phyloP scores from a whole-genome alignment of 2,113 vertebrate species.

The Ascaphus truei region DNA sequence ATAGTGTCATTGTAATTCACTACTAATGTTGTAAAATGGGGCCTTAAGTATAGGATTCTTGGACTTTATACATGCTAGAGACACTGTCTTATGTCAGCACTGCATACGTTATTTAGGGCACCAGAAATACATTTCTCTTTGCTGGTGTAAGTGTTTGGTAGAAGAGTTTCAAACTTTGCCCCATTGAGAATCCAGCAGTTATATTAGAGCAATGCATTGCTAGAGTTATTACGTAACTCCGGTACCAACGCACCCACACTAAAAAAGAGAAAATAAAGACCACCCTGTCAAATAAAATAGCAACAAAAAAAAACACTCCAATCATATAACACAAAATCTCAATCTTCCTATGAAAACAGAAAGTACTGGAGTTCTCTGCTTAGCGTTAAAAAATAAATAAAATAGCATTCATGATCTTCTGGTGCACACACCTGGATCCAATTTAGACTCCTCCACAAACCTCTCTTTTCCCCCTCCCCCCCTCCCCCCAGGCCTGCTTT shows the following conservation, averaged over 20 bases:
- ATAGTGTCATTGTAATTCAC: too few species aligned
- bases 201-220: neutral
- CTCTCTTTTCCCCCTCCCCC: neutral
- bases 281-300: neutral
- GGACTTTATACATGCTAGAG: too few species aligned
- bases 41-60: too few species aligned
- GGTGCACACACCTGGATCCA: neutral
- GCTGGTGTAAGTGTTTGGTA: conserved; percentile 31
- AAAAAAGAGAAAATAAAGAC: conserved; percentile 1
- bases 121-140: neutral
- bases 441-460: too few species aligned
- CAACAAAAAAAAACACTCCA: conserved; percentile 8
- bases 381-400: neutral
- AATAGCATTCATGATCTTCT: neutral
- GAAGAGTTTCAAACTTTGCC: neutral
- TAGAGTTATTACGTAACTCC: neutral
- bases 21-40: too few species aligned
- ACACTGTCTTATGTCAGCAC: too few species aligned
- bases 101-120: neutral
- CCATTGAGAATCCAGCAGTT: neutral
- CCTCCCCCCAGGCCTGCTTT: neutral
- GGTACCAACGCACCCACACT: conserved; percentile 10
- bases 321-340: conserved; percentile 14
- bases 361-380: neutral
- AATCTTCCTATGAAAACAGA: conserved; percentile 16